Evolutionary conservation across 1,140 invertebrate genomes (phyloP).

Genomic region (Drosophila guanche): DNA sequence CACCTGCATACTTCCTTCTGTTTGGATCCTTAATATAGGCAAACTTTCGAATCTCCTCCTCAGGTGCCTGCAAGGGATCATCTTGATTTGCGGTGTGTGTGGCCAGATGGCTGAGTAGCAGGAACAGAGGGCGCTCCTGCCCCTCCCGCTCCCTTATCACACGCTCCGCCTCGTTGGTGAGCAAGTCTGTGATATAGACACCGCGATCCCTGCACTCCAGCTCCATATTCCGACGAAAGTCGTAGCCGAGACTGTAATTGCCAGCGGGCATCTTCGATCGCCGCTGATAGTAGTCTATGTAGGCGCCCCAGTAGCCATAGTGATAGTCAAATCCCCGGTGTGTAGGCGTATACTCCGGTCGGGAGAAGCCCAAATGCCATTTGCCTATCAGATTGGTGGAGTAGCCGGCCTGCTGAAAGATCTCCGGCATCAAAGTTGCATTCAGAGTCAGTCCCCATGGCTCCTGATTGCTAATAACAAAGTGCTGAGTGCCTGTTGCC

Average conservation of each 20-base stretch:
- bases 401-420: constrained; percentile 91
- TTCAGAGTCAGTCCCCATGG: constrained; percentile 89
- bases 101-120: constrained; percentile 92
- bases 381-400: constrained; percentile 94
- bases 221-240: constrained; percentile 88
- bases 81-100: constrained; percentile 89
- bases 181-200: constrained; percentile 90
- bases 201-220: constrained; percentile 86
- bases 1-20: constrained; percentile 91
- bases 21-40: constrained; percentile 89
- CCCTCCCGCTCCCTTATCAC: constrained; percentile 88
- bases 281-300: constrained; percentile 93
- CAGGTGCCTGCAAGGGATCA: constrained; percentile 90
- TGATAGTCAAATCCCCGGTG: constrained; percentile 93
- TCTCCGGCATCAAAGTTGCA: constrained; percentile 90
- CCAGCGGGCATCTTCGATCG: constrained; percentile 85
- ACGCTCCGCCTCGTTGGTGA: constrained; percentile 89
- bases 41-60: constrained; percentile 90
- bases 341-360: constrained; percentile 90
- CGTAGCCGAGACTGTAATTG: constrained; percentile 86
- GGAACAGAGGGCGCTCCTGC: constrained; percentile 87
- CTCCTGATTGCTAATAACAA: constrained; percentile 89
- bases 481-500: constrained; percentile 89
- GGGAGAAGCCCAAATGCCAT: constrained; percentile 92
- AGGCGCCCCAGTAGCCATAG: constrained; percentile 93